A percentile compares a stretch with the other conserved stretches of the same genome.
Conservation (phyloP, 2,888 invertebrate genomes). For the Eubasilissa splendida region DNA sequence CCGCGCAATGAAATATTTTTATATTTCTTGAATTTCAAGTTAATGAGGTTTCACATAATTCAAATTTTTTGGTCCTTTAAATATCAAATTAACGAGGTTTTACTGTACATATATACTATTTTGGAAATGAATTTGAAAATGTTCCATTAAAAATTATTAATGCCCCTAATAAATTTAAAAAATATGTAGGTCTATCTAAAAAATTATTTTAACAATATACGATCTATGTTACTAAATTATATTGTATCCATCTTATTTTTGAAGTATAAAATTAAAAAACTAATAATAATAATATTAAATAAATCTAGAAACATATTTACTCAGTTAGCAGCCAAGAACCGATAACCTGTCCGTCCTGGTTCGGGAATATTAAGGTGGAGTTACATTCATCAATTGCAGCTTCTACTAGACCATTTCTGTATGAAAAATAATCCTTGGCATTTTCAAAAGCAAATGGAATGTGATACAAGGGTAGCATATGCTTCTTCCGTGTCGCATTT, state of each 20-base stretch:
- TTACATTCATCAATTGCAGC: constrained; percentile 82
- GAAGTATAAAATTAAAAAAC: neutral
- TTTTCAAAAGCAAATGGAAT: constrained; percentile 72
- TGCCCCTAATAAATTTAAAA: too few species aligned
- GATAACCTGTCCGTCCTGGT: constrained; percentile 79
- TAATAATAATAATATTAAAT: neutral
- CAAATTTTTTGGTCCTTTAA: too few species aligned
- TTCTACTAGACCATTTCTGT: constrained; percentile 82
- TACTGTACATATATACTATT: too few species aligned
- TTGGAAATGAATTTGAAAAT: too few species aligned
- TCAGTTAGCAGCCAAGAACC: constrained; percentile 88
- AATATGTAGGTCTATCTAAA: too few species aligned
- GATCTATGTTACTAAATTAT: neutral
- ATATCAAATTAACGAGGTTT: too few species aligned
- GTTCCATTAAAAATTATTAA: too few species aligned
- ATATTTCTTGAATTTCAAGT: too few species aligned
- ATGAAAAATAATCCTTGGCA: constrained; percentile 80
- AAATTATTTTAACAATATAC: neutral
- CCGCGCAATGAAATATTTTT: too few species aligned
- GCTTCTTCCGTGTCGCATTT: constrained; percentile 62
- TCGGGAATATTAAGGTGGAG: constrained; percentile 75
- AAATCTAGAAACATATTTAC: constrained; percentile 67
- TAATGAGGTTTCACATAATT: too few species aligned
- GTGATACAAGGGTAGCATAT: constrained; percentile 68
- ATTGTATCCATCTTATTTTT: neutral